A percentile compares a stretch with the other conserved stretches of the same genome.
Evolutionary conservation across 2,113 vertebrate species (phyloP).

Genomic region (Barbus barbus): DNA sequence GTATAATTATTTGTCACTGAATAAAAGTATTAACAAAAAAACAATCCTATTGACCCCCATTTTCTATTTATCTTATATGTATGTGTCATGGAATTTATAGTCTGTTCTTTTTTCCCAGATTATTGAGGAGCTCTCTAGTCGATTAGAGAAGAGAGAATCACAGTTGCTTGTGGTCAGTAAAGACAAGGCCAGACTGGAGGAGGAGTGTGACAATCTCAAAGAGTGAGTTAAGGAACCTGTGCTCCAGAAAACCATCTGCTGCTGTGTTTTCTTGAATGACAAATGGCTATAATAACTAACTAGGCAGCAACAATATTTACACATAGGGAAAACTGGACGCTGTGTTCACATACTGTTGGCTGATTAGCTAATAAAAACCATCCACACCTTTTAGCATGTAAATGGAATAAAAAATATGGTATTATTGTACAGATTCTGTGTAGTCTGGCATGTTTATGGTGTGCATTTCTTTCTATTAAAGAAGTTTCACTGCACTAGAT

Average conservation of each 20-base stretch:
- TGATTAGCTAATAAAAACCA: neutral
- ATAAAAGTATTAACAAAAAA: neutral
- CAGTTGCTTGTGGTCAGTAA: constrained; percentile 92
- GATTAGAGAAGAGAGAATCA: constrained; percentile 91
- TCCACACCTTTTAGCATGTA: neutral
- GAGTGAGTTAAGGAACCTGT: constrained; percentile 82
- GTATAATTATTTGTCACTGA: neutral
- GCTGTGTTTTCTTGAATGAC: neutral
- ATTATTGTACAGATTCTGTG: neutral
- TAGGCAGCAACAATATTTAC: constrained; percentile 26
- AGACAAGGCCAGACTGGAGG: constrained; percentile 92
- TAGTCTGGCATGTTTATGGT: neutral
- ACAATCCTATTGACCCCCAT: neutral
- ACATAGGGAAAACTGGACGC: neutral
- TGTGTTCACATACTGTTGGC: neutral
- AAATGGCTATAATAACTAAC: neutral
- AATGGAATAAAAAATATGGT: neutral
- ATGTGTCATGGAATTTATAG: neutral
- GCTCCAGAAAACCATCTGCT: neutral
- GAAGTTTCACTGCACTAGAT: neutral
- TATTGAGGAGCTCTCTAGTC: constrained; percentile 86
- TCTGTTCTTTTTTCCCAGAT: constrained; percentile 68
- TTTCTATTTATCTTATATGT: neutral
- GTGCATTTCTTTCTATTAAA: neutral
- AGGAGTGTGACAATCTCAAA: constrained; percentile 94